Base-by-base conservation (phyloP, 1,140 invertebrate genomes). In the Pollicipes pollicipes region DNA sequence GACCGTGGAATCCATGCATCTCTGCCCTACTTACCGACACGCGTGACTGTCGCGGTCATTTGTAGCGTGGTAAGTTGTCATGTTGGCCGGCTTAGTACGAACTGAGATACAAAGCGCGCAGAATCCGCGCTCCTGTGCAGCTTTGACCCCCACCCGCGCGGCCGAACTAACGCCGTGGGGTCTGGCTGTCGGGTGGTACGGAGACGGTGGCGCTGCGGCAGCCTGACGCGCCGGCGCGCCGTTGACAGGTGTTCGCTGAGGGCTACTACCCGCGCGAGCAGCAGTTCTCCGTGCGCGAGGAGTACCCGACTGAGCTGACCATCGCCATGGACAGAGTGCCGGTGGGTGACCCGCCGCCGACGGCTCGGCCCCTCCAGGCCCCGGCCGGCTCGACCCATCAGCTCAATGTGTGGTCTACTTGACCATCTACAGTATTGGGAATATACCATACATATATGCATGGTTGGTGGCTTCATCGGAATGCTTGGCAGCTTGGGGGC, bases 251-350 rank as follows among this genome's bases (percentile, higher is more conserved):
- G 35, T 88, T 88, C 77, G 90, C 89, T 30, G 90, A 92, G 75
- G 90, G 90, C 32, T 93, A 86, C 77, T 81, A 88, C 64, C 90
- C 90, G 0, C 83, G 85, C 73, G 90, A 93, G 78, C 81, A 91
- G 32, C 89, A 93, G 77, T 92, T 95, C 78, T 87, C 88, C 78
- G 89, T 94, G 6, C 85, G 88, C n/a, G 89, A 92, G 45, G 84
- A 87, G 75, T 88, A 91, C 80, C 90, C 91, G 16, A 93, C 90
- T 3, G 79, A 88, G 64, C 82, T 93, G 37, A 93, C 93, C 79
- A 85, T 94, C 29, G 93, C 91, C 10, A 79, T 94, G 73, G 85
- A 87, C 75, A 85, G 86, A 24, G 84, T 87, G n/a, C 89, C 90
- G 84, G 90, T 93, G 86, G 81, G 82, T 78, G 37, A 4, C 71